phyloP scores from a whole-genome alignment of 2,797 vertebrate species.

The Myotis findleyi region DNA sequence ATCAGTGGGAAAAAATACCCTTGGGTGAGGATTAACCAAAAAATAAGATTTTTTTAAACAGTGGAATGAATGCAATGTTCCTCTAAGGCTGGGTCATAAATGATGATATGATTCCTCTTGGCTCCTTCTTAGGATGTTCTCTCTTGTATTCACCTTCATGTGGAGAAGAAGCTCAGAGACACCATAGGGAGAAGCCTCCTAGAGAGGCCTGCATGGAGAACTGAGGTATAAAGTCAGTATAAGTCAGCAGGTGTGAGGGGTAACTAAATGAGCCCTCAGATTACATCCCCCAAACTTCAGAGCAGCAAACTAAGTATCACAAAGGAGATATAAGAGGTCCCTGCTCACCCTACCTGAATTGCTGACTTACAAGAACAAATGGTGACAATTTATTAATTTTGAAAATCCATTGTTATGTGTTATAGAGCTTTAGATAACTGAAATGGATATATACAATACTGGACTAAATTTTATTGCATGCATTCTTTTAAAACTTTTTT shows the following conservation, averaged over 20 bases:
- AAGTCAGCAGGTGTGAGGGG: not conserved
- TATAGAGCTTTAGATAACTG: not conserved
- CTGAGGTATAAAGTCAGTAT: not conserved
- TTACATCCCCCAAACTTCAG: not conserved
- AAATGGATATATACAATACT: not conserved
- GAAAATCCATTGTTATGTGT: not conserved
- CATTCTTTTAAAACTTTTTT: not conserved
- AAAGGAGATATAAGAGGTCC: not conserved
- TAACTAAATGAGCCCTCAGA: not conserved
- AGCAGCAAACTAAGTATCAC: not conserved
- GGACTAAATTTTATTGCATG: not conserved
- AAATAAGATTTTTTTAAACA: too few species aligned
- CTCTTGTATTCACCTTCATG: not conserved
- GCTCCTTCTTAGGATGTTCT: not conserved
- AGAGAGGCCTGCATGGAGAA: not conserved
- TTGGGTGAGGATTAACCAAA: not conserved
- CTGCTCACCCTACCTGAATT: not conserved
- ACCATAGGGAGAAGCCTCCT: not conserved
- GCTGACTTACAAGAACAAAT: not conserved
- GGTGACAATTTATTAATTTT: not conserved
- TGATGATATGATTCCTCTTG: not conserved
- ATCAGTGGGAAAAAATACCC: not conserved
- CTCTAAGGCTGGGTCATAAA: not conserved
- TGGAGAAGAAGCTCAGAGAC: not conserved
- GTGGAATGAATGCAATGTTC: not conserved